Conservation (phyloP, 35 echinoderm and acorn worm species). For the Lytechinus pictus region DNA sequence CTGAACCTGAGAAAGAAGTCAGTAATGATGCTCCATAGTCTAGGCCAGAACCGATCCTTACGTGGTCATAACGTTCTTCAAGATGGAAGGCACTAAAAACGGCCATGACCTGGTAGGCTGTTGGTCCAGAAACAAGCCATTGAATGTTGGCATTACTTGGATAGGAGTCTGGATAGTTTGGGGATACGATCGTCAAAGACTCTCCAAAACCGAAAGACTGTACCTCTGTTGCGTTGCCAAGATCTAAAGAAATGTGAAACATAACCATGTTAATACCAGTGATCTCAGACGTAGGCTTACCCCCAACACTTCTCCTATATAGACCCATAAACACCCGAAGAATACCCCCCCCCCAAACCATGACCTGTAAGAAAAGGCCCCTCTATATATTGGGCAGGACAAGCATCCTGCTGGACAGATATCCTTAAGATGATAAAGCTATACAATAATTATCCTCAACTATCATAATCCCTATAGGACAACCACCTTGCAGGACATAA, state of each 20-base stretch:
- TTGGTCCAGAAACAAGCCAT: conserved; percentile 15
- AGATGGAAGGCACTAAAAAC: not conserved
- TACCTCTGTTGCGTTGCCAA: not conserved
- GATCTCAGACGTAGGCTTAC: too few species aligned
- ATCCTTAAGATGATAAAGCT: too few species aligned
- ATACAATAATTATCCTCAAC: too few species aligned
- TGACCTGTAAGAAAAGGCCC: too few species aligned
- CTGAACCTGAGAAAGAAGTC: not conserved
- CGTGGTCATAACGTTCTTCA: not conserved
- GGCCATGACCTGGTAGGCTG: not conserved
- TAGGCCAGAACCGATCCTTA: conserved; percentile 15
- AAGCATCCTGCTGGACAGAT: too few species aligned
- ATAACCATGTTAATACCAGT: too few species aligned
- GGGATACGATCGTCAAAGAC: not conserved
- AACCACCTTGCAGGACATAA: too few species aligned
- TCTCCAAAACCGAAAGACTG: not conserved
- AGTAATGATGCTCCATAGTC: not conserved
- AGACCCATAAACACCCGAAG: too few species aligned
- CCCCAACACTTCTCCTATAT: too few species aligned
- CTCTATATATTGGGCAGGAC: too few species aligned
- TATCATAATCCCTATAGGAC: too few species aligned
- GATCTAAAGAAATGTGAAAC: not conserved
- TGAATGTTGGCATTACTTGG: not conserved
- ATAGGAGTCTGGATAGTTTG: not conserved
- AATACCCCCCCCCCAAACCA: too few species aligned